Percentiles rank a stretch among this genome's conserved stretches.
Evolutionary conservation across 2,113 vertebrate species (phyloP).

Genomic region (Podocnemis expansa): DNA sequence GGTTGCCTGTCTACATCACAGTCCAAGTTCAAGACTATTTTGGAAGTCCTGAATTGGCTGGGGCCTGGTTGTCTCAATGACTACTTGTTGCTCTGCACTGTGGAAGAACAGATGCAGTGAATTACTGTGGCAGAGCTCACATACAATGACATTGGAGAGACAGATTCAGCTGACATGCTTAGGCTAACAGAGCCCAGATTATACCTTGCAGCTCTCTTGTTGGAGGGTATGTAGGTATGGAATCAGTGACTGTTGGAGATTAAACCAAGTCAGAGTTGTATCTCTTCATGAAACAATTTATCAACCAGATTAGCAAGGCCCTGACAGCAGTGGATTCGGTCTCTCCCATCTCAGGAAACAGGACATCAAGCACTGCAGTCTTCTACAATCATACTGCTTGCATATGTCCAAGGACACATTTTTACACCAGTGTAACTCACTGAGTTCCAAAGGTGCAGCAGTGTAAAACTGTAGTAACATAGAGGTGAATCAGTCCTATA

Average conservation of each 20-base stretch:
- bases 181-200: background rate
- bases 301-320: background rate
- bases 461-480: background rate
- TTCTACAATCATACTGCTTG: background rate
- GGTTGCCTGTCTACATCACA: background rate
- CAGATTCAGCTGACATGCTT: background rate
- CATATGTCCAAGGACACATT: background rate
- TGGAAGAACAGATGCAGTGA: background rate
- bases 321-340: background rate
- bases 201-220: background rate
- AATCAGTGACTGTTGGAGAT: background rate
- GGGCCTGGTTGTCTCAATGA: background rate
- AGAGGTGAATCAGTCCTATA: background rate
- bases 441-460: background rate
- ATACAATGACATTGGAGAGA: fast-evolving
- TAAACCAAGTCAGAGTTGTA: background rate
- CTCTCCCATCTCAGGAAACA: background rate
- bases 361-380: background rate
- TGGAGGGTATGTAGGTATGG: background rate
- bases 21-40: background rate
- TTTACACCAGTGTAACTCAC: background rate
- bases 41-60: background rate
- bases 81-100: background rate
- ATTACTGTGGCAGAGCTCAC: background rate
- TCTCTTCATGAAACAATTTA: background rate